A percentile compares a stretch with the other conserved stretches of the same genome.
Conservation (phyloP, 1,140 invertebrate species). For the Galendromus occidentalis region DNA sequence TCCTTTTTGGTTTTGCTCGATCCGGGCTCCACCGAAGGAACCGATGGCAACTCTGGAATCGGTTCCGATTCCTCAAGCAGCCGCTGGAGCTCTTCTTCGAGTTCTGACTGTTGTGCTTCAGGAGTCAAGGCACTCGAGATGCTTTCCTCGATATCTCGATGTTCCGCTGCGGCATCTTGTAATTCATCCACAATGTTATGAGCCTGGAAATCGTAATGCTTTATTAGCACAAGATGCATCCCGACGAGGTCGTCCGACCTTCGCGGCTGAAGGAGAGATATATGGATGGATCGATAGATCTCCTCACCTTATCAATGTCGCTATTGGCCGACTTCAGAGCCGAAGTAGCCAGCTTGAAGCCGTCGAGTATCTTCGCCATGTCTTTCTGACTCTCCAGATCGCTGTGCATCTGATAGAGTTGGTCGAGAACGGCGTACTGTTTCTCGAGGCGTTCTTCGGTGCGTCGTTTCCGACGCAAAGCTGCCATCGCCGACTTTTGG, state of each 20-base stretch:
- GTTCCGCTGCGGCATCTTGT: neutral
- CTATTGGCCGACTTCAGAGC: neutral
- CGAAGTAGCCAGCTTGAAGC: neutral
- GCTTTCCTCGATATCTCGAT: neutral
- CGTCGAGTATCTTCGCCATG: neutral
- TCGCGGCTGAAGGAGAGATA: neutral
- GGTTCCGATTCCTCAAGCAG: neutral
- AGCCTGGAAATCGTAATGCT: neutral
- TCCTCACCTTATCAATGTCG: neutral
- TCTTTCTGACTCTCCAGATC: conserved; percentile 9
- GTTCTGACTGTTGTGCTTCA: neutral
- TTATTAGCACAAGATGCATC: neutral
- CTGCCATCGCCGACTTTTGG: neutral
- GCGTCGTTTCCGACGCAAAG: neutral
- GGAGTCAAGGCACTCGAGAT: neutral
- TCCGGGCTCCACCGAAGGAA: neutral
- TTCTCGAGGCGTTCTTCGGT: neutral
- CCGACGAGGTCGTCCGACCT: too few relatives aligned
- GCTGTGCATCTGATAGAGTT: neutral
- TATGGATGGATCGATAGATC: neutral
- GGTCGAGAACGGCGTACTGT: neutral
- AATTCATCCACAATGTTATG: conserved; percentile 2
- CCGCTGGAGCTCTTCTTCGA: neutral
- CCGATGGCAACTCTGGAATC: neutral
- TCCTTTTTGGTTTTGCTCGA: neutral